Conservation (phyloP, 1,140 invertebrate species). For the Ruditapes philippinarum region DNA sequence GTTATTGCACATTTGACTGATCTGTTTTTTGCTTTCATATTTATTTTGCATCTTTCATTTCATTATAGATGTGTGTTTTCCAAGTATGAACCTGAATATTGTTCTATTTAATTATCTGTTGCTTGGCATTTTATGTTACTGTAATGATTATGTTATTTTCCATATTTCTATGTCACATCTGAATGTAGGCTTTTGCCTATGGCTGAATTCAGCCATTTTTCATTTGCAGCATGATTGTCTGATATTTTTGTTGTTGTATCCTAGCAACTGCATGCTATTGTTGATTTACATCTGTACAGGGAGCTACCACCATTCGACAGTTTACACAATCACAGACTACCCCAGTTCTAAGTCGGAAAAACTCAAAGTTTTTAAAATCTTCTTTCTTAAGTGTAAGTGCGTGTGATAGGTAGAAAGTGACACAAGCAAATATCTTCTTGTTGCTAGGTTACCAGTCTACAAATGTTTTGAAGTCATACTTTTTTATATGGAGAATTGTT, state of each 20-base stretch:
- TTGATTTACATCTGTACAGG: conserved; percentile 66
- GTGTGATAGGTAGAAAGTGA: conserved; percentile 37
- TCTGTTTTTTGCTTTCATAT: neutral
- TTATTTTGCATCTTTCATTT: neutral
- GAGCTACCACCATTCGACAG: conserved; percentile 69
- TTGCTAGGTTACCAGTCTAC: conserved; percentile 9
- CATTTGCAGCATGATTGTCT: conserved; percentile 40
- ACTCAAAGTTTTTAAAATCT: conserved; percentile 84
- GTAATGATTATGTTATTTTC: neutral
- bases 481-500: too few species aligned
- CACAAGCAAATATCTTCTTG: conserved; percentile 26
- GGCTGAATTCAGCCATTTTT: neutral
- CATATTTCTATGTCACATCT: neutral
- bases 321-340: conserved; percentile 75
- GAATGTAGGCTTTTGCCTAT: neutral
- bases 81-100: neutral
- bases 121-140: neutral
- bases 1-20: conserved; percentile 20
- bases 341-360: conserved; percentile 84
- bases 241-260: conserved; percentile 43
- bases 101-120: neutral
- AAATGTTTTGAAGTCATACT: too few species aligned
- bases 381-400: conserved; percentile 84
- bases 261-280: conserved; percentile 71
- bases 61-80: conserved; percentile 7